Base-by-base conservation (phyloP, 2,888 invertebrate genomes). In the Argynnis bischoffii region DNA sequence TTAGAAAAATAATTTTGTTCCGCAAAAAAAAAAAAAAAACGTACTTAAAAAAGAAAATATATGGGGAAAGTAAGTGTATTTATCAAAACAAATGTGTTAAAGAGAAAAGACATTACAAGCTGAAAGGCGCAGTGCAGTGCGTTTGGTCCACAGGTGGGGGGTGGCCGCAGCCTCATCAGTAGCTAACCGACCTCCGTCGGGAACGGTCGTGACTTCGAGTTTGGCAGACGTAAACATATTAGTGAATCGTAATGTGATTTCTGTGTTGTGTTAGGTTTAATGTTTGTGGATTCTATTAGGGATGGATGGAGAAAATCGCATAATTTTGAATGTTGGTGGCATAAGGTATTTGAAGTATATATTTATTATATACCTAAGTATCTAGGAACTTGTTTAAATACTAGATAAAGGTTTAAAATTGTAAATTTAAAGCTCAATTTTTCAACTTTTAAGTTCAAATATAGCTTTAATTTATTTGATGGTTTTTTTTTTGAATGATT, bases 311-410 rank as follows among this genome's bases (percentile, higher is more conserved):
- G 98, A 98, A 93, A 98, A 98, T 90, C 95, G 98, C 84, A 97
- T 98, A 81, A 97, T 98, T 87, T 94, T 98, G 84, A 98, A 98
- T 93, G 98, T 98, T 84, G 98, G 98, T 75, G 98, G 98, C 74
- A 98, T 98, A 86, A 95, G 97, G 90, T 96, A 76, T 41, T 41
- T 41, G 11, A 81, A 86, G 56, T 64, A 53, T 69, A 35, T 50
- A 13, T 26, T 53, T 55, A 55, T 64, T 26, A 54, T 54, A 60
- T 47, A 46, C 51, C 16, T 21, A n/a, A 14, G 8, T 16, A 13
- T 50, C 54, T 65, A 41, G 11, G 11, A 2, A 41, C 11, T 11
- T 41, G 8, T 41, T 41, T 41, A 41, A 41, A 35, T 35, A 3
- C 35, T 41, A 41, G 35, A 35, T 11, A 11, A 41, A 41, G 8